Evolutionary conservation across 1,140 invertebrate genomes (phyloP).

Genomic region (Nephila pilipes): DNA sequence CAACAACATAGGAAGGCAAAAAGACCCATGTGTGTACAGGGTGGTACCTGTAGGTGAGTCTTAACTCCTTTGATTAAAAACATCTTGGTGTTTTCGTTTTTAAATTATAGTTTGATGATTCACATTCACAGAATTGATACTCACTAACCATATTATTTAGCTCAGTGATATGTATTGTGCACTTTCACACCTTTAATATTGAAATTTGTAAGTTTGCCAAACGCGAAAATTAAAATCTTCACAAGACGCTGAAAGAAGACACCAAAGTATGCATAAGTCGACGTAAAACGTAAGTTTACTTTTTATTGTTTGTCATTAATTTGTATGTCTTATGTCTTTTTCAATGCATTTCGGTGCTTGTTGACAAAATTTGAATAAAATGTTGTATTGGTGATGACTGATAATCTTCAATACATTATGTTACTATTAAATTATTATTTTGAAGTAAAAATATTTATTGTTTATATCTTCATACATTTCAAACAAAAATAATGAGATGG

Average conservation of each 20-base stretch:
- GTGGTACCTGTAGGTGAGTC: constrained; percentile 79
- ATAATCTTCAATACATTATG: no score
- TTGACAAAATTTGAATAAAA: no score
- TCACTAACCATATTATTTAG: constrained; percentile 67
- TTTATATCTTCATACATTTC: no score
- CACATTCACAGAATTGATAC: background rate
- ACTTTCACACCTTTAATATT: background rate
- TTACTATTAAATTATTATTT: no score
- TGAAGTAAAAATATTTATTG: no score
- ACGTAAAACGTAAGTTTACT: constrained; percentile 24
- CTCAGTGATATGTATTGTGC: constrained; percentile 75
- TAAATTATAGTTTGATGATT: constrained; percentile 9
- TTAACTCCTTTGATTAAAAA: background rate
- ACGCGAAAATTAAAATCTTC: background rate
- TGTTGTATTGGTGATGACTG: no score
- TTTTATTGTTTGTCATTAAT: background rate
- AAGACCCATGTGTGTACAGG: constrained; percentile 77
- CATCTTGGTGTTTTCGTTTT: constrained; percentile 11
- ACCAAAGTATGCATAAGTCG: background rate
- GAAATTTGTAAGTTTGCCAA: constrained; percentile 14
- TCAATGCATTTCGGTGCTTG: background rate
- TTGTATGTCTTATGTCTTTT: background rate
- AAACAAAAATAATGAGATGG: no score
- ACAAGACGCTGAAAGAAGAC: background rate
- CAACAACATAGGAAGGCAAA: constrained; percentile 77